These are phyloP conservation scores for Chloroceryle aenea DNA, from an alignment of 2,113 vertebrate species.

Conservation along the genomic window DNA sequence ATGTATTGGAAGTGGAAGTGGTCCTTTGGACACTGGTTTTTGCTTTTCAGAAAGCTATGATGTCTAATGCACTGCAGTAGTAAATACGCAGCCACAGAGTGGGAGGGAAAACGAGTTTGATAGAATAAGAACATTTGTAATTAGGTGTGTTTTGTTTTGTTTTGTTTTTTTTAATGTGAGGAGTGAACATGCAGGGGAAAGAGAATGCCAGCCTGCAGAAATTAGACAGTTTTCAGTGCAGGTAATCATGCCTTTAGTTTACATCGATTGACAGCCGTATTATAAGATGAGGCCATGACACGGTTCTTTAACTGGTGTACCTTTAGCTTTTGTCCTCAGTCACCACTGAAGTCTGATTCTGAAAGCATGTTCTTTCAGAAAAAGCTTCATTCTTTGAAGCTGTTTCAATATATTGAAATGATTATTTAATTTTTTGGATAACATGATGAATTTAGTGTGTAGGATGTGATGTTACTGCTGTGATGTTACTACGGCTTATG, in stretches of 20 bases:
- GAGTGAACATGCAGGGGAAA: neutral
- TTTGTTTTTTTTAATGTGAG: neutral
- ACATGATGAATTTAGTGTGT: neutral
- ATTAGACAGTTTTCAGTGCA: neutral
- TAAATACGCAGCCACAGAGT: neutral
- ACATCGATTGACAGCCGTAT: neutral
- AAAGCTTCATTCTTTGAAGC: neutral
- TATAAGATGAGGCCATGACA: neutral
- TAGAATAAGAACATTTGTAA: neutral
- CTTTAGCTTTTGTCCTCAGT: conserved; percentile 12
- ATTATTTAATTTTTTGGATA: neutral
- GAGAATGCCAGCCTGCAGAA: neutral
- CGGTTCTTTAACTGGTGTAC: neutral
- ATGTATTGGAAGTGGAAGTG: neutral
- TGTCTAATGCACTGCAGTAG: neutral
- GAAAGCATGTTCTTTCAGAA: neutral
- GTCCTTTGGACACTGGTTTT: neutral
- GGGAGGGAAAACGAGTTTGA: neutral
- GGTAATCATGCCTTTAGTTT: conserved; percentile 3
- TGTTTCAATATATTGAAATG: neutral
- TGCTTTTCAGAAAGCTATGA: neutral
- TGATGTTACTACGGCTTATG: neutral
- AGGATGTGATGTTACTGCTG: neutral
- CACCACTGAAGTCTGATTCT: neutral
- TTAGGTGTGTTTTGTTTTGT: neutral